Evolutionary conservation across 2,888 invertebrate genomes (phyloP), one percentile per base, ranked within the genome.

Genomic region (Melangyna quadrimaculata): DNA sequence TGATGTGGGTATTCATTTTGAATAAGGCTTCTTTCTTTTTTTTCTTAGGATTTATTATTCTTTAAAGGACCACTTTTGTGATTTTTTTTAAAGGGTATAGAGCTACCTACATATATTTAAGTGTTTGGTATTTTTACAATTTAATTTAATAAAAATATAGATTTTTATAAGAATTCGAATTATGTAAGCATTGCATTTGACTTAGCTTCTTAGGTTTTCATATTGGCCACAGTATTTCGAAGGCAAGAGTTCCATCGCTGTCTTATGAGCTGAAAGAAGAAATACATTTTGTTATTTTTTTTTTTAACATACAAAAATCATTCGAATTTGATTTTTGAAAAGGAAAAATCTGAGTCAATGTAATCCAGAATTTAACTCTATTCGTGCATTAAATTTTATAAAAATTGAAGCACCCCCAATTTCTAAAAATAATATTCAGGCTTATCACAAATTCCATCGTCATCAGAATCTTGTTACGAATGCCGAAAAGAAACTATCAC

Each of bases 1-100:
- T 86, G 7, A 77, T 61, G 19, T 86, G 86, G 65, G 81, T 81
- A 81, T 81, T 86, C 86, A 86, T 86, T 17, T 72, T 84, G 63
- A 2, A 17, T 43, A 9, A 17, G 17, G n/a, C 40, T 61, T 10
- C 9, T 7, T 22, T n/a, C 7, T 48, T 35, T 27, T 65, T 19
- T 65, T 48, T 0, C 48, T 43, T 32, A 12, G n/a, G 17, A 40
- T n/a, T 14, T n/a, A n/a, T 14, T 14, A 6, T 37, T 7, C 1
- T 14, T 24, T 40, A 24, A 59, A 22, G 10, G 22, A 59, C 14
- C 37, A 40, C 59, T 59, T 59, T 59, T 9, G 35, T n/a, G 24
- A 2, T 0, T 59, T 37, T 27, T n/a, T 35, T 53, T 12, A 43
- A 19, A 8, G 8, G 17, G 3, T 5, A 14, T 6, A 14, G 1